These are phyloP conservation scores for Bradynema listronoti DNA, from an alignment of 1,140 invertebrate genomes.

Conservation along the genomic window DNA sequence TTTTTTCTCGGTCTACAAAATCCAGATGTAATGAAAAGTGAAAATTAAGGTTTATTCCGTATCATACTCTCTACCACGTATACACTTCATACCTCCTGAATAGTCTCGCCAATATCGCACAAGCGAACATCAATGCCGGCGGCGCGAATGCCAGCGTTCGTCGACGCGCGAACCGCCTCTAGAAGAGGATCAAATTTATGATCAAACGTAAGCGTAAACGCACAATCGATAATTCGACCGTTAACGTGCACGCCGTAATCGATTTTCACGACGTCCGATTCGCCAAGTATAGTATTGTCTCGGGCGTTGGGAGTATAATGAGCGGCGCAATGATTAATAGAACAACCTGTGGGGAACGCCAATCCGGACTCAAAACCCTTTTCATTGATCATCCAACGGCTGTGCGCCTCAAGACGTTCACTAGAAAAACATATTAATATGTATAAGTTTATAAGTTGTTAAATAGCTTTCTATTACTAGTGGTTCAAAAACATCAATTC, in stretches of 20 bases:
- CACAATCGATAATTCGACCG: conserved; percentile 94
- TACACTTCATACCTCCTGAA: conserved; percentile 74
- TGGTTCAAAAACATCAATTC: background rate
- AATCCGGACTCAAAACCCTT: conserved; percentile 89
- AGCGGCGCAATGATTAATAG: conserved; percentile 93
- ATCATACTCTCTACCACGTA: too few species aligned
- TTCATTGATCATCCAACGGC: conserved; percentile 83
- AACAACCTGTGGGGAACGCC: conserved; percentile 97
- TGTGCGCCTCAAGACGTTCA: conserved; percentile 85
- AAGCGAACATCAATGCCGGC: conserved; percentile 93
- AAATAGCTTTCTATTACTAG: too few species aligned
- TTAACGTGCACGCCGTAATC: conserved; percentile 99
- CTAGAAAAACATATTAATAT: conserved; percentile 54
- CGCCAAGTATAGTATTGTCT: conserved; percentile 83
- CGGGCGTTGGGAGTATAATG: conserved; percentile 99
- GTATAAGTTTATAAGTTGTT: conserved; percentile 3
- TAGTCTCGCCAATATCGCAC: conserved; percentile 91
- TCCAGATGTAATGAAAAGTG: too few species aligned
- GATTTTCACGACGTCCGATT: conserved; percentile 91
- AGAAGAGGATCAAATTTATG: conserved; percentile 89
- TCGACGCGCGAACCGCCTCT: conserved; percentile 91
- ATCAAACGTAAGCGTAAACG: conserved; percentile 93
- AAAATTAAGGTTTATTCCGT: too few species aligned
- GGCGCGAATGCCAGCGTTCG: conserved; percentile 86
- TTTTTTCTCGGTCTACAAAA: too few species aligned